These are phyloP conservation scores for Mesaphorura yosii DNA, from an alignment of 1,140 invertebrate species.

Conservation along the genomic window DNA sequence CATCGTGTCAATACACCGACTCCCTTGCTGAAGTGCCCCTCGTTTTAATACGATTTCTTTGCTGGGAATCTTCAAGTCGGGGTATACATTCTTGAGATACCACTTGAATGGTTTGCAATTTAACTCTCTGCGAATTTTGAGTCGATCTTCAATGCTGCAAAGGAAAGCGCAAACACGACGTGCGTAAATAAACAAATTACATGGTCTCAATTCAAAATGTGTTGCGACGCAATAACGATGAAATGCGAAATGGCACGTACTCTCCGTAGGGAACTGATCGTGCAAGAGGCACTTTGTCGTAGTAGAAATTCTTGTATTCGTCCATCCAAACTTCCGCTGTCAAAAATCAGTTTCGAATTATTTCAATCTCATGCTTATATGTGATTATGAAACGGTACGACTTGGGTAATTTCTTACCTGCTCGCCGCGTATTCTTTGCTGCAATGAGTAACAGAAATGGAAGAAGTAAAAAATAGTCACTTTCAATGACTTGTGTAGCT, in stretches of 20 bases:
- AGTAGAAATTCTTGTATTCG: conserved; percentile 85
- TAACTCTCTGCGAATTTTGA: conserved; percentile 65
- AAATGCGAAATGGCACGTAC: conserved; percentile 48
- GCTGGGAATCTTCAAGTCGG: conserved; percentile 63
- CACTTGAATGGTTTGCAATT: conserved; percentile 92
- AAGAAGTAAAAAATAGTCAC: too few relatives aligned
- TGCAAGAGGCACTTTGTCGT: conserved; percentile 70
- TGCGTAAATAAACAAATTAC: background rate
- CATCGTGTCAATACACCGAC: conserved; percentile 82
- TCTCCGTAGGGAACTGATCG: conserved; percentile 78
- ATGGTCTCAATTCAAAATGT: too few relatives aligned
- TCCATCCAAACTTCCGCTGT: conserved; percentile 95
- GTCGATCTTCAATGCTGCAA: conserved; percentile 69
- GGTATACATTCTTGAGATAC: conserved; percentile 95
- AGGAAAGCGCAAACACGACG: conserved; percentile 17
- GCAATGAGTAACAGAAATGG: too few relatives aligned
- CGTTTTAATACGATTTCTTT: conserved; percentile 33
- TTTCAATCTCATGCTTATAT: background rate
- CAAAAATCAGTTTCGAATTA: too few relatives aligned
- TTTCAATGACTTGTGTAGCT: too few relatives aligned
- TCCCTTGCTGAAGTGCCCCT: conserved; percentile 59
- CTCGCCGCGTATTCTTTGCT: conserved; percentile 72
- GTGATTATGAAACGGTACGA: conserved; percentile 32
- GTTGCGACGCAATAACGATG: too few relatives aligned
- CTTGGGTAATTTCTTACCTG: too few relatives aligned